Evolutionary conservation across 2,113 vertebrate genomes (phyloP).

Genomic region (Porphyrio hochstetteri): DNA sequence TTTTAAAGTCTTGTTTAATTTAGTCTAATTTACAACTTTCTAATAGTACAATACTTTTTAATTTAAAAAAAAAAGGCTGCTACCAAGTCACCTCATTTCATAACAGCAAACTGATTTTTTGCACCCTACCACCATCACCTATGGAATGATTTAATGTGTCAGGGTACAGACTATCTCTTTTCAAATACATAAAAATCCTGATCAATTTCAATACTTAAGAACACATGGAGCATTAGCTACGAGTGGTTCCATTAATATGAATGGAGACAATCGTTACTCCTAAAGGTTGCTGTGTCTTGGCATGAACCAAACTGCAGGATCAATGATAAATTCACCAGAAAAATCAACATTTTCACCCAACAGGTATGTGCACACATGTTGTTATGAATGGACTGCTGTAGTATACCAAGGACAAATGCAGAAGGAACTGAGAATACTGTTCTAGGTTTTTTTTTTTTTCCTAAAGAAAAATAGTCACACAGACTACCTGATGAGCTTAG

Average conservation of each 20-base stretch:
- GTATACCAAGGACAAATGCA: background rate
- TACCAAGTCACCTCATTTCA: background rate
- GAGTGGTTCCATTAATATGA: background rate
- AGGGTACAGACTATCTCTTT: background rate
- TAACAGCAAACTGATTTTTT: background rate
- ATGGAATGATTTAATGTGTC: rapidly evolving
- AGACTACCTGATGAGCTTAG: background rate
- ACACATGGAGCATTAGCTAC: rapidly evolving
- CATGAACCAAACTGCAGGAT: background rate
- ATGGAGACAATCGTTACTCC: background rate
- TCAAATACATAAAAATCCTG: background rate
- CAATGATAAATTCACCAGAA: background rate
- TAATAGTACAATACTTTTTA: background rate
- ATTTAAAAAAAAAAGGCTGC: background rate
- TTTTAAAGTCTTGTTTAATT: background rate
- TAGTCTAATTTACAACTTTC: background rate
- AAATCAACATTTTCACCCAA: background rate
- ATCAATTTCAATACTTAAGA: background rate
- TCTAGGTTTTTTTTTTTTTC: background rate
- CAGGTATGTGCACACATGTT: background rate
- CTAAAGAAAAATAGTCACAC: background rate
- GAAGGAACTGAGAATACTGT: background rate
- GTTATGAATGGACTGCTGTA: background rate
- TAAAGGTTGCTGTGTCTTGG: background rate
- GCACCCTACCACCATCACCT: background rate